Conservation (phyloP, 2,797 vertebrate species). For the Sarcophilus harrisii region DNA sequence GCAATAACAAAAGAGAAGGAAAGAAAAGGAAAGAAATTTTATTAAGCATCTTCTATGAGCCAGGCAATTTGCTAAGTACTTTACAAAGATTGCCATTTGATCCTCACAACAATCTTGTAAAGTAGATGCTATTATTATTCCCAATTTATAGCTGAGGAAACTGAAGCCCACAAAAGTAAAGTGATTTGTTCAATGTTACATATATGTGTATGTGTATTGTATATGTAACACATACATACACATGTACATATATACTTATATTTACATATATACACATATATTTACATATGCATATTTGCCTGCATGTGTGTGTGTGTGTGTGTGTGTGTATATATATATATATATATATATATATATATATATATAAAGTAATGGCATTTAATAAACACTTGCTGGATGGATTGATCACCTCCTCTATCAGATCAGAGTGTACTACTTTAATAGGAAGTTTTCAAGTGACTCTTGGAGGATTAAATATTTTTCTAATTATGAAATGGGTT, state of each 20-base stretch:
- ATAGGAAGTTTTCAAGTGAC: not conserved
- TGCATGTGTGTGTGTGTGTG: too few relatives aligned
- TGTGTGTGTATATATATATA: too few relatives aligned
- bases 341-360: not conserved
- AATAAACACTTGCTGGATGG: not conserved
- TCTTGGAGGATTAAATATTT: not conserved
- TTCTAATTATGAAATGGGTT: not conserved
- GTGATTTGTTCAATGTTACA: not conserved
- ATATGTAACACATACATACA: not conserved
- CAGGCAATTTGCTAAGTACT: not conserved
- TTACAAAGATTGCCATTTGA: not conserved
- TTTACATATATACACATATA: not conserved
- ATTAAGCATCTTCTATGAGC: not conserved
- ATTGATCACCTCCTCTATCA: not conserved
- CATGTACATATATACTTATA: not conserved
- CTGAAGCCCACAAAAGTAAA: not conserved
- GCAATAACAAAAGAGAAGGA: not conserved
- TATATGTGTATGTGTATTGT: too few relatives aligned
- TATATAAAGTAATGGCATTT: not conserved
- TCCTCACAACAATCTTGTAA: not conserved
- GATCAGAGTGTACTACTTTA: not conserved
- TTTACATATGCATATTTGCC: too few relatives aligned
- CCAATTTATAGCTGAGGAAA: not conserved
- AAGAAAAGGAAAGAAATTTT: not conserved
- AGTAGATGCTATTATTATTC: not conserved